Evolutionary conservation across 1,140 invertebrate species (phyloP), one percentile per base, ranked within the genome.

Genomic region (Ceratosolen solmsi): DNA sequence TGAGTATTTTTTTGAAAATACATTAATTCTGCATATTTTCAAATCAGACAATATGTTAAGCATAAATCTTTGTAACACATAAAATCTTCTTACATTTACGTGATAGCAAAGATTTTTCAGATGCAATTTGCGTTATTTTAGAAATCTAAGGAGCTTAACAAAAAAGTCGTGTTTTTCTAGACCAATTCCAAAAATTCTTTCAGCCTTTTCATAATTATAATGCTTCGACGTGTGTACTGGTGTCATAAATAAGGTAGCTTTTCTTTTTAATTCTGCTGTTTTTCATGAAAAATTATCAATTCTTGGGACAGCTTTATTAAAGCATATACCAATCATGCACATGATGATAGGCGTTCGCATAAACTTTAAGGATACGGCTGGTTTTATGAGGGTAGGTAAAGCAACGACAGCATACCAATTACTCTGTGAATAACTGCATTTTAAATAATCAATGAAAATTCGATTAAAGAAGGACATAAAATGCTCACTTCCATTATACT

Each of bases 401-500:
- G 11, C n/a, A 68, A n/a, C 22, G 20, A 68, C 22, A n/a, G 33
- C 33, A 20, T 68, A 38, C 7, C 33, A 38, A 68, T 68, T 68
- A 68, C 8, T n/a, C 15, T 33, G 15, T 13, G 20, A 38, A 38
- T n/a, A 68, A 11, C 7, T 38, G 63, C n/a, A 20, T 46, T 46
- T 70, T 70, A 41, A 70, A 70, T 41, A 70, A 70, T 70, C 65
- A 38, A 70, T 46, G 65, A 46, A 70, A 38, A 15, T 38, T 70
- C 70, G 41, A 49, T 51, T 71, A 46, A 46, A 25, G 13, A 25
- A 68, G 63, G 15, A 38, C 17, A 38, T 68, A 36, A 68, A 68
- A n/a, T 68, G 11, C 33, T 13, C 7, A 17, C 33, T 68, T 36
- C 33, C 30, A 68, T 68, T 68, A 68, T 11, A 8, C 41, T 30